Evolutionary conservation across 1,140 invertebrate genomes (phyloP), one percentile per base, ranked within the genome.

Genomic region (Anastrepha ludens): DNA sequence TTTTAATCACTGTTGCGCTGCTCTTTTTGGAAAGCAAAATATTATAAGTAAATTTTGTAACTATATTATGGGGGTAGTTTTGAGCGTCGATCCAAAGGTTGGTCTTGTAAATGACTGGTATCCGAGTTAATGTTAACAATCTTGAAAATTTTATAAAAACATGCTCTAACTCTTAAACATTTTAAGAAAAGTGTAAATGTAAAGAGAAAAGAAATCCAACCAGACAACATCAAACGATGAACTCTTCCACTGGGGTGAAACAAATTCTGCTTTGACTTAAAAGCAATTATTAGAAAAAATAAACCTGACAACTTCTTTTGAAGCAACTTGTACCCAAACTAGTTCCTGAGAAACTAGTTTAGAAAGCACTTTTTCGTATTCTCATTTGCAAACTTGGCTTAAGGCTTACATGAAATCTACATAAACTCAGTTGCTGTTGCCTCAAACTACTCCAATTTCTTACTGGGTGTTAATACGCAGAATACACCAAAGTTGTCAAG

Each of bases 141-240:
- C 41, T 47, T 50, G 70, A 50, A 44, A 74, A 50, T 41, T 74
- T 74, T 17, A 47, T 50, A n/a, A 74, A 74, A 74, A 74, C 47
- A n/a, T 47, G 0, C 65, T 39, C 39, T 67, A 67, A 67, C 13
- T 58, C 15, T 67, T n/a, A 74, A 74, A 74, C n/a, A 9, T 39
- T 13, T 70, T 20, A 74, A 67, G 39, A 67, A 67, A 67, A 67
- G 9, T 74, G 29, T 29, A 74, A 47, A 74, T 47, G 47, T 74
- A 6, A 29, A 50, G 13, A 64, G 7, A 58, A 58, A 64, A 64
- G 17, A 64, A 13, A 47, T 11, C 47, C 70, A 44, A 74, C 13
- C 70, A 74, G 70, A 74, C 70, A 74, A 74, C 70, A 50, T 74
- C 70, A 74, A 74, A 74, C 70, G 70, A 74, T 74, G 70, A 74